These are phyloP conservation scores for Temnothorax curvispinosus DNA, from an alignment of 1,140 invertebrate species.

Conservation along the genomic window DNA sequence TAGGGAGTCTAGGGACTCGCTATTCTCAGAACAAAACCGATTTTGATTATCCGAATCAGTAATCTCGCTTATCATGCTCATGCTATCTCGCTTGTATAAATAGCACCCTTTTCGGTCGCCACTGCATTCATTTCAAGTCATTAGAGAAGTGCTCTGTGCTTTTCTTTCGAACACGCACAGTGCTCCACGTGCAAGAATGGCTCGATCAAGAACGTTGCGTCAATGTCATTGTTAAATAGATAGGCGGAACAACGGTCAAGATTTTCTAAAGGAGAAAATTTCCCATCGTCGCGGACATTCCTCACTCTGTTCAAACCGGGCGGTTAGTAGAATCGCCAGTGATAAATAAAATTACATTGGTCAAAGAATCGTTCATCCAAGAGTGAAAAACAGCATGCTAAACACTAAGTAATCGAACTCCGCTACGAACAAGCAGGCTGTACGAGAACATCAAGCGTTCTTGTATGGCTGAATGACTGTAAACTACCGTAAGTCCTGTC, in stretches of 20 bases:
- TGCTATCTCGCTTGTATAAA: slow-evolving; percentile 73
- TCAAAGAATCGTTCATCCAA: slow-evolving; percentile 73
- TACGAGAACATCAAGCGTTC: slow-evolving; percentile 65
- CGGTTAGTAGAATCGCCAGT: slow-evolving; percentile 51
- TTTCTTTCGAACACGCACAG: neutral
- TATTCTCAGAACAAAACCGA: slow-evolving; percentile 85
- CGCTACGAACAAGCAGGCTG: slow-evolving; percentile 69
- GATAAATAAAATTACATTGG: slow-evolving; percentile 38
- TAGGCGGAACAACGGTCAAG: neutral
- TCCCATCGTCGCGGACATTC: neutral
- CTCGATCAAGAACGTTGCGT: neutral
- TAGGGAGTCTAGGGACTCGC: slow-evolving; percentile 85
- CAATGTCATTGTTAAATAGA: neutral
- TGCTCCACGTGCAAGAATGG: slow-evolving; percentile 19
- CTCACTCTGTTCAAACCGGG: neutral
- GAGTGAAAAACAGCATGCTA: slow-evolving; percentile 68
- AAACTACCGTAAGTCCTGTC: slow-evolving; percentile 30
- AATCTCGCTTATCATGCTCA: slow-evolving; percentile 75
- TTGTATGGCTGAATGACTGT: slow-evolving; percentile 58
- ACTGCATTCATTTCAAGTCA: neutral
- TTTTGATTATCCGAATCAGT: slow-evolving; percentile 80
- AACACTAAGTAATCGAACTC: slow-evolving; percentile 64
- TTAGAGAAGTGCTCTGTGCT: neutral
- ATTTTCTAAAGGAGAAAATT: neutral
- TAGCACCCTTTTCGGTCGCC: slow-evolving; percentile 12